Base-by-base conservation (phyloP, 2,113 vertebrate genomes). In the Pomatorhinus ruficollis region DNA sequence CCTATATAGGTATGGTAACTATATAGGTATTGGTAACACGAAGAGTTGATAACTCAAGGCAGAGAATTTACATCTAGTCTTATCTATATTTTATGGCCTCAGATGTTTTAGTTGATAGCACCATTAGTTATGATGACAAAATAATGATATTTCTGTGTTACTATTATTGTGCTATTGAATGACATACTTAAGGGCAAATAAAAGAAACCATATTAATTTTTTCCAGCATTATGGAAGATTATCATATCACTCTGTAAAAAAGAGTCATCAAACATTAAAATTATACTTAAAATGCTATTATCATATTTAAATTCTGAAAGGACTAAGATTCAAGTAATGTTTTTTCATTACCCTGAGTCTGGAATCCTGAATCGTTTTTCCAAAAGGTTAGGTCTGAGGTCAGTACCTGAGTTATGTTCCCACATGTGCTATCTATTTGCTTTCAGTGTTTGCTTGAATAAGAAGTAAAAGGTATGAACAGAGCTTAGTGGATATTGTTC, bases 331-430 rank as follows among this genome's bases (percentile, higher is more conserved):
- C 64, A 71, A 44, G 42, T 75, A 71, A 44, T 81, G 42, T 78
- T 78, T 95, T 93, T 92, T 54, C 42, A 37, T 94, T 89, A 82
- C 33, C 37, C 30, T 28, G 60, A 87, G 44, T 74, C 52, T 53
- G 77, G 47, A 72, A 92, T 92, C 66, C 65, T 84, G 77, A 84
- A 83, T 94, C 0, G 4, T 56, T 95, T 91, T 94, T 87, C 56
- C 83, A 89, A 71, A 94, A 92, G 22, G 53, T 89, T 82, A 89
- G 35, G 33, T 81, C 12, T 95, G 72, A 94, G 89, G 44, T 92
- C 95, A 92, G 52, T 81, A 97, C 65, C 83, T 35, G n/a, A 82
- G 68, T 84, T 94, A 75, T 75, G 71, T 89, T 95, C 69, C 84
- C 56, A 75, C 24, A 52, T 92, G 47, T 87, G 35, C 60, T 87